Base-by-base conservation (phyloP, 2,797 vertebrate species). In the Diplodus puntazzo region DNA sequence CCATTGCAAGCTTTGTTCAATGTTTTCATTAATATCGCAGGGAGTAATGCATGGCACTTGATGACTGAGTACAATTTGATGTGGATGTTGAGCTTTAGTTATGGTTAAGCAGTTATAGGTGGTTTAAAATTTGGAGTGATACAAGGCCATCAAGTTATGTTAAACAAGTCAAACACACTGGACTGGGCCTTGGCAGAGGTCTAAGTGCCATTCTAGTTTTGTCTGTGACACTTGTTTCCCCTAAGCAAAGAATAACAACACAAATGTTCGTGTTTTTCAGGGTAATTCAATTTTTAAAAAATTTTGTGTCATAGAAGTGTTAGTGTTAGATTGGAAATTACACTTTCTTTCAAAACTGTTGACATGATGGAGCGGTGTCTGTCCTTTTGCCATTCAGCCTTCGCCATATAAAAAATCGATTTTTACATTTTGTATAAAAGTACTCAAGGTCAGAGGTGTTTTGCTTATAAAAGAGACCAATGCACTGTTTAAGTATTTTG, bases 401-500 rank as follows among this genome's bases (percentile, higher is more conserved):
- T 80, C 76, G 70, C 63, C 45, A 82, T 11, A 25, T 1, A 25
- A 25, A 3, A 77, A 81, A 30, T 77, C 23, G 77, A 80, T 79
- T 73, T 84, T 79, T 77, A 52, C 66, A 20, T 86, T 89, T 52
- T 69, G 49, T 45, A 82, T 80, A 76, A 88, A 91, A 87, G 62
- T 45, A 75, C 18, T 78, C 68, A 91, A 88, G 84, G 78, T 89
- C 86, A 75, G 75, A 79, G 42, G 74, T 48, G 52, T 82, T 84
- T 79, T 77, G 67, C 73, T 75, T 68, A 67, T 54, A 85, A 87
- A 83, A 72, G 48, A 74, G 68, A 83, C 69, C 73, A 72, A 79
- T 82, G 25, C 20, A 34, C 43, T 72, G 71, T 75, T 89, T 53
- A 84, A 82, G 79, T 72, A 79, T 83, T 84, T 84, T 88, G 84